Conservation (phyloP, 2,113 vertebrate species). For the Tyrannus savana region DNA sequence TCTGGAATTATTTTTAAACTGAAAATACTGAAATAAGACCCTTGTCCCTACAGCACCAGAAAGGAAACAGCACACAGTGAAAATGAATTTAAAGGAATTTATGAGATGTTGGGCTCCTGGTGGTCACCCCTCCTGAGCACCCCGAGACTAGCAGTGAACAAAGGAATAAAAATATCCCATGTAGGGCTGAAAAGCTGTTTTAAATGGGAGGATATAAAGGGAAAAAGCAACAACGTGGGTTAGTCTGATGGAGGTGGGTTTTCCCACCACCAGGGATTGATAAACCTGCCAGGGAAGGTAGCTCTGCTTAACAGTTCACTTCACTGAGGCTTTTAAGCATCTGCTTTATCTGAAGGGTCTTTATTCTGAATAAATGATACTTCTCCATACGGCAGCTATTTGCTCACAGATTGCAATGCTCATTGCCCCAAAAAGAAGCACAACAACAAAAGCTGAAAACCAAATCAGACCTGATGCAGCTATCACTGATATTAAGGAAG, state of each 20-base stretch:
- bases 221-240: not conserved
- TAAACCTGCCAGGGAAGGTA: not conserved
- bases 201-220: not conserved
- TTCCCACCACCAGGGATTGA: not conserved
- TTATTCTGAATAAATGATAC: not conserved
- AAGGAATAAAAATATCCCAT: not conserved
- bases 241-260: not conserved
- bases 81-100: not conserved
- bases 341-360: conserved; percentile 1
- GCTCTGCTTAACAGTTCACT: not conserved
- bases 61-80: not conserved
- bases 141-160: rapidly evolving
- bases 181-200: not conserved
- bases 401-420: not conserved
- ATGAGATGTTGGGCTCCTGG: not conserved
- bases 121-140: not conserved
- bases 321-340: not conserved
- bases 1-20: not conserved
- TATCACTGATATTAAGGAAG: not conserved
- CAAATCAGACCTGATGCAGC: not conserved
- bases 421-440: not conserved
- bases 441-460: not conserved
- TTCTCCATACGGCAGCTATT: not conserved
- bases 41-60: rapidly evolving
- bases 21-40: not conserved